Conservation (phyloP, 2,113 vertebrate species). For the Sinocyclocheilus grahami region DNA sequence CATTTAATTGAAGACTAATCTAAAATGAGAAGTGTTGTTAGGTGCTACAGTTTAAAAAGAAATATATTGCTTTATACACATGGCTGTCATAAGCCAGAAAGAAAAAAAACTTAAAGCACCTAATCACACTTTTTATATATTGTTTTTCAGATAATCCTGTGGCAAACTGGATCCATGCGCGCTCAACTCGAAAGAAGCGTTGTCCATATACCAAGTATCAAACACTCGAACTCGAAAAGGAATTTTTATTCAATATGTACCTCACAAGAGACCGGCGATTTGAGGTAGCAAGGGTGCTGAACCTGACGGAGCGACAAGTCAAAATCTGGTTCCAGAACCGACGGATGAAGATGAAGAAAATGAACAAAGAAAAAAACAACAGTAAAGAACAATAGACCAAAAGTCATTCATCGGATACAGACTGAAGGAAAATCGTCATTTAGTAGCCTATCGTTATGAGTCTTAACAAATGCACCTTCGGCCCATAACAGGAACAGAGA, state of each 20-base stretch:
- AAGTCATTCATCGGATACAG: constrained; percentile 49
- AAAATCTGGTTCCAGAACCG: constrained; percentile 99
- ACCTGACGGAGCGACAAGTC: constrained; percentile 97
- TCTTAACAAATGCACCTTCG: constrained; percentile 41
- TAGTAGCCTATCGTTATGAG: constrained; percentile 16
- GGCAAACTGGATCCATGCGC: constrained; percentile 98
- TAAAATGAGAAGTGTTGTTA: constrained; percentile 14
- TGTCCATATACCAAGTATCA: constrained; percentile 98
- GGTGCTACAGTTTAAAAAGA: neutral
- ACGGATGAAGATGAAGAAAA: constrained; percentile 99
- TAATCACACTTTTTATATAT: constrained; percentile 47
- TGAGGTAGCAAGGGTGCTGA: constrained; percentile 95
- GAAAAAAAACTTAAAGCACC: neutral
- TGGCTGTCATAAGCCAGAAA: neutral
- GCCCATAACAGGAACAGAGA: constrained; percentile 28
- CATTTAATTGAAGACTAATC: neutral
- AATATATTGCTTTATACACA: neutral
- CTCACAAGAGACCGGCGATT: constrained; percentile 97
- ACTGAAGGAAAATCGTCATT: constrained; percentile 40
- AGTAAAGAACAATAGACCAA: constrained; percentile 84
- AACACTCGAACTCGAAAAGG: constrained; percentile 98
- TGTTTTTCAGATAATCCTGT: constrained; percentile 92
- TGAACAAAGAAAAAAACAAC: constrained; percentile 96
- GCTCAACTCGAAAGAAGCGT: constrained; percentile 95
- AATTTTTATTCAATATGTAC: constrained; percentile 99